Evolutionary conservation across 23 tunicate species (phyloP), one percentile per base, ranked within the genome.

Genomic region (Trididemnum clinides): DNA sequence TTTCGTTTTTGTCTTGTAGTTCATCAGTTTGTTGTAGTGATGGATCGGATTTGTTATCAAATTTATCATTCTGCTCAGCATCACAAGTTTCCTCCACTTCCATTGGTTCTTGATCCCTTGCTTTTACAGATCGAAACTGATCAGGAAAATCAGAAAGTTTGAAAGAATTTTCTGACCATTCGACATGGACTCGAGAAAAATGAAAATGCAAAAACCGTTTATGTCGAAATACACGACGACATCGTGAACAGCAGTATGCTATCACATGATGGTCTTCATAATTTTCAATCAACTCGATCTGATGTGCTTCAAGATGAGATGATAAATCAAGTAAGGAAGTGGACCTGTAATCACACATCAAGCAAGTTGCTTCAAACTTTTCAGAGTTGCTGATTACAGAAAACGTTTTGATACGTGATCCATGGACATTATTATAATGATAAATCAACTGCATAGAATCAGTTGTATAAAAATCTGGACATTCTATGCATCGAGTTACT

Each of bases 201-300:
- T 85, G 88, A 35, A 34, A 33, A 34, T 78, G 88, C 73, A 73
- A 27, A 33, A 39, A 64, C 0, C 78, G 57, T 22, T 73, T 36
- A 18, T 34, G 71, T 3, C 81, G 65, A 38, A 85, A 85, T 27
- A 74, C 88, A 23, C 88, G 73, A 1, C 88, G 73, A 27, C 88
- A 85, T 58, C 22, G 59, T 1, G 88, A 85, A 34, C 88, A 85
- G 58, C 88, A 54, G 34, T 71, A 85, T 1, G 37, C 88, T 0
- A 33, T 18, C 0, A 85, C 57, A 22, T 85, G 51, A 15, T 58
- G 58, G 2, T 33, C 26, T 4, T 70, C 35, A 35, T 23, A 83
- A 32, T n/a, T 33, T 2, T 12, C 29, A 1, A 65, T 18, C 4
- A 70, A 59, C 62, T 70, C 33, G 3, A 2, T 29, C 25, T 35